Base-by-base conservation (phyloP, 2,888 invertebrate species). In the Yponomeuta malinellus region DNA sequence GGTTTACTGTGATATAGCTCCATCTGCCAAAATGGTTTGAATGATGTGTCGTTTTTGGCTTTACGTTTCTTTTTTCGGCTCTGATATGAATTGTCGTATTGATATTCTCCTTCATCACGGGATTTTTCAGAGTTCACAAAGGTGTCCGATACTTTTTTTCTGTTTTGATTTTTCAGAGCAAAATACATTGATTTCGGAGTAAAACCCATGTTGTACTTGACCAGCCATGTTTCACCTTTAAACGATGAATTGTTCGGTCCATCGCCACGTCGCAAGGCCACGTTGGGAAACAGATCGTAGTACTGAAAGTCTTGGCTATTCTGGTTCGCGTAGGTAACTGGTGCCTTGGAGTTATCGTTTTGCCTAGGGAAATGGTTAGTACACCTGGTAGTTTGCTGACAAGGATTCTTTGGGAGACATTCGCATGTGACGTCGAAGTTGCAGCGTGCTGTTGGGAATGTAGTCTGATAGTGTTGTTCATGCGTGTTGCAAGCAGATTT, bases 1-100 rank as follows among this genome's bases (percentile, higher is more conserved):
- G 78, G 72, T 73, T 71, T 77, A 81, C 73, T 80, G 80, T 64
- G 78, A 72, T 77, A 72, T 76, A 78, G 72, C 71, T 87, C 84
- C 72, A 84, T 77, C 82, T 86, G 82, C 89, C 89, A 90, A 81
- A 89, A 87, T 2, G 87, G 87, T 73, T 81, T 85, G 66, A 78
- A 76, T 12, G 81, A 81, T 23, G 73, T 73, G 73, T 82, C 75
- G 72, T 82, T 78, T 71, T 80, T 79, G 63, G 74, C 67, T 72
- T 79, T 78, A 73, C 88, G 83, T 78, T 81, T 84, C 77, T 78
- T 78, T 78, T 85, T 82, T 73, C 80, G 74, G 75, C 83, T 84
- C 73, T 75, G 82, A 81, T 81, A 75, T 80, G 79, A 79, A n/a
- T 75, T 79, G 75, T 73, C 75, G 75, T 82, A 79, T 75, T 75